Conservation (phyloP, 2,888 invertebrate genomes). For the Meta bourneti region DNA sequence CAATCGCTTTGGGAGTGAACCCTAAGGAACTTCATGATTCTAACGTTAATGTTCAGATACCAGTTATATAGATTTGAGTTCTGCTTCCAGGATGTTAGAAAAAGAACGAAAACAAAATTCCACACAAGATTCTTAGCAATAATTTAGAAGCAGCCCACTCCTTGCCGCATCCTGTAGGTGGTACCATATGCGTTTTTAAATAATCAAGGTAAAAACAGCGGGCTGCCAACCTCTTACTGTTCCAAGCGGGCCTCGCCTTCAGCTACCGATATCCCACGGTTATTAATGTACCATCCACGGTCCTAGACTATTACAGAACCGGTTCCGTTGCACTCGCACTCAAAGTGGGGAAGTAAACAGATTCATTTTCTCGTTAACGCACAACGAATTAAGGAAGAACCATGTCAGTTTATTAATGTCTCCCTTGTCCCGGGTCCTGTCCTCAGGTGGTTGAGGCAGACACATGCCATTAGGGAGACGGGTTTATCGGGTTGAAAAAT, state of each 20-base stretch:
- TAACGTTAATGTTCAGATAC: too few species aligned
- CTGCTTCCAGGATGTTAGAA: neutral
- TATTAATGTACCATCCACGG: constrained; percentile 19
- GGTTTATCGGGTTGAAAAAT: constrained; percentile 16
- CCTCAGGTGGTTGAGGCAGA: constrained; percentile 17
- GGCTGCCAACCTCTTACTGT: constrained; percentile 33
- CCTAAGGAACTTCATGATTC: too few species aligned
- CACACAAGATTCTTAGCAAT: neutral
- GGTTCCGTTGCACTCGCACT: constrained; percentile 43
- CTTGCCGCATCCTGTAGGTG: neutral
- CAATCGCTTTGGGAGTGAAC: neutral
- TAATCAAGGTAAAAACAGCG: constrained; percentile 44
- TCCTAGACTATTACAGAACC: constrained; percentile 28
- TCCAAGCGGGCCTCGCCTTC: constrained; percentile 14
- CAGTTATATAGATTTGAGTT: too few species aligned
- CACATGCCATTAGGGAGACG: neutral
- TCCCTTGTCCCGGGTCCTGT: neutral
- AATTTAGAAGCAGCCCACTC: constrained; percentile 41
- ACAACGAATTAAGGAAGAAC: constrained; percentile 8
- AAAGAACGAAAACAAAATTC: neutral
- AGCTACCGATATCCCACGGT: constrained; percentile 30
- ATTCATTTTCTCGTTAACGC: constrained; percentile 51
- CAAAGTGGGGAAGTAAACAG: constrained; percentile 34
- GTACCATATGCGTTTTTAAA: constrained; percentile 23
- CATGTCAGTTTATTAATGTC: constrained; percentile 38